These are phyloP conservation scores for Drosophila truncata DNA, from an alignment of 1,140 invertebrate genomes.

Conservation along the genomic window DNA sequence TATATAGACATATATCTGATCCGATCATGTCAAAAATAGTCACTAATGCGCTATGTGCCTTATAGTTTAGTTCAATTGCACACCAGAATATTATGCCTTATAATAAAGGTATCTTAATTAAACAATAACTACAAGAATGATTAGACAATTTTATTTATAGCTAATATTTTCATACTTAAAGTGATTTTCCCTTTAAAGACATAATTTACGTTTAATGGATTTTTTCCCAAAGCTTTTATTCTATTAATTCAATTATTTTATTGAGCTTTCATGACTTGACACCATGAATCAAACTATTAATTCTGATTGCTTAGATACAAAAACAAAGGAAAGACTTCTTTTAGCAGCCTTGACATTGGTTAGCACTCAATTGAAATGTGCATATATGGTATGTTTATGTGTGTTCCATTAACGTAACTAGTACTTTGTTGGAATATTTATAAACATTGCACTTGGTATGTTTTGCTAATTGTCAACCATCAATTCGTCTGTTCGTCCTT, in stretches of 20 bases:
- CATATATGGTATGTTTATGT: not conserved
- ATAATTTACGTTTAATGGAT: not conserved
- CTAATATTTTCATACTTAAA: not conserved
- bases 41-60: constrained; percentile 31
- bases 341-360: constrained; percentile 47
- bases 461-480: constrained; percentile 67
- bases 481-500: constrained; percentile 50
- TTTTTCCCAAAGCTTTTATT: not conserved
- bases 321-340: not conserved
- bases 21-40: constrained; percentile 26
- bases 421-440: constrained; percentile 31
- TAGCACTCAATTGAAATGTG: constrained; percentile 18
- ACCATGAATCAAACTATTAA: not conserved
- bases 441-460: constrained; percentile 49
- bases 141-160: not conserved
- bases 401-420: constrained; percentile 12
- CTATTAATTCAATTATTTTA: not conserved
- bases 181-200: not conserved
- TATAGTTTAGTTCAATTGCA: not conserved
- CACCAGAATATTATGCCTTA: not conserved
- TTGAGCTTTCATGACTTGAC: not conserved
- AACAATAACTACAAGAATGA: not conserved
- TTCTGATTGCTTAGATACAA: not conserved
- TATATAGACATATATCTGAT: constrained; percentile 24
- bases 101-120: not conserved